Evolutionary conservation across 2,888 invertebrate genomes (phyloP), one percentile per base, ranked within the genome.

Genomic region (Piscicola geometra): DNA sequence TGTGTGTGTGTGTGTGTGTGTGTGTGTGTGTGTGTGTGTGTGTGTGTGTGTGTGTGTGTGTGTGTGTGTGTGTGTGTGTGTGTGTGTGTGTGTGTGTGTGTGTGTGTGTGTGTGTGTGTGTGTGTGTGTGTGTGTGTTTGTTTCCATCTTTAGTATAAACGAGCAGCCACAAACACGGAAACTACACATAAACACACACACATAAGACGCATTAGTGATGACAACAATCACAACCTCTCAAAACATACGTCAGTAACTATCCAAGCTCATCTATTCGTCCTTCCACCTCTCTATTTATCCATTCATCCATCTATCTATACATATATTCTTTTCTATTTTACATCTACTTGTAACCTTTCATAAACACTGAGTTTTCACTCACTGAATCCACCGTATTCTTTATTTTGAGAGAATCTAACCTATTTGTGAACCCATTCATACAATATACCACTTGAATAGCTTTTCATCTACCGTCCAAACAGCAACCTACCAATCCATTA

Each of bases 41-140:
- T 70, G 36, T 33, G 71, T 52, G 32, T 52, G 30, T 1, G 52
- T 52, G 1, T 71, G 71, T 71, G 3, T 25, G 60, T 71, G 71
- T 71, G n/a, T 52, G 71, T 71, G n/a, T 71, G 71, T 71, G 21
- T 71, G 56, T 52, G n/a, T 71, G 71, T 71, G n/a, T 71, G 71
- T 71, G 28, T 71, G 52, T 71, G n/a, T 52, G 50, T 71, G 2
- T 3, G 18, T 32, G 33, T 33, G 35, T 67, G 47, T 28, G 30
- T 32, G 33, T 33, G 35, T 67, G 47, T 28, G 30, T 70, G 36
- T 33, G 71, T 71, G 32, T 52, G 30, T 1, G 52, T 71, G 1
- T 71, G 71, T 71, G 3, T 56, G 60, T 71, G 71, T 71, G n/a
- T 71, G 52, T 71, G 1, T 71, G 71, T 71, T 1, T 71, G 56